Base-by-base conservation (phyloP, 2,797 vertebrate species). In the Discoglossus pictus region DNA sequence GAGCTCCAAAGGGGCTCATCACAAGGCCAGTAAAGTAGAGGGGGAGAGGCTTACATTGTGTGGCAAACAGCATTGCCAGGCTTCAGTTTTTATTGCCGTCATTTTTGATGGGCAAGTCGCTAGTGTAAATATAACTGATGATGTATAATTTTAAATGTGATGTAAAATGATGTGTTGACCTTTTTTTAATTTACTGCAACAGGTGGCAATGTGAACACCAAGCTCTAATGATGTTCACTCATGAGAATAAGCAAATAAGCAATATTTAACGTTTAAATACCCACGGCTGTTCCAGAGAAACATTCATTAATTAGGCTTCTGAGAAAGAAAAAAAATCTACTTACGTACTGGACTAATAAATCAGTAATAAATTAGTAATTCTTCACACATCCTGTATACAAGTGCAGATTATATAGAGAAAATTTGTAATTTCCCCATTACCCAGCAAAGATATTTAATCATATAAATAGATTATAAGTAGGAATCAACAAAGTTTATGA, bases 191-290 rank as follows among this genome's bases (percentile, higher is more conserved):
- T 88, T 85, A 87, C 79, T 89, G 83, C 79, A 87, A 88, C 85
- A 84, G 88, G 81, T 87, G 84, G 85, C 89, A 86, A 89, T 90
- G 91, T 85, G 73, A 87, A 86, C 71, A 85, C 88, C 88, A 89
- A 88, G 91, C 87, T 92, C 87, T 93, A 93, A 93, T 87, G 87
- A 92, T 85, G 86, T 85, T 84, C 76, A 84, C 87, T 88, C 87
- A 82, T 76, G 89, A 91, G 89, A 89, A 79, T 86, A 86, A 87
- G 82, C 80, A 91, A 89, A 79, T 86, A 86, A 87, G 82, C 80
- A 91, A 83, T 89, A 91, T 85, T 92, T 86, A 90, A 77, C 91
- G 82, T 88, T 83, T 85, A 93, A 92, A 93, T 89, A 89, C 87
- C 88, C 92, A 83, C 87, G 93, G 89, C 87, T 92, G 88, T 91